Evolutionary conservation across 1,140 invertebrate species (phyloP).

Genomic region (Thalassaphorura encarpata): DNA sequence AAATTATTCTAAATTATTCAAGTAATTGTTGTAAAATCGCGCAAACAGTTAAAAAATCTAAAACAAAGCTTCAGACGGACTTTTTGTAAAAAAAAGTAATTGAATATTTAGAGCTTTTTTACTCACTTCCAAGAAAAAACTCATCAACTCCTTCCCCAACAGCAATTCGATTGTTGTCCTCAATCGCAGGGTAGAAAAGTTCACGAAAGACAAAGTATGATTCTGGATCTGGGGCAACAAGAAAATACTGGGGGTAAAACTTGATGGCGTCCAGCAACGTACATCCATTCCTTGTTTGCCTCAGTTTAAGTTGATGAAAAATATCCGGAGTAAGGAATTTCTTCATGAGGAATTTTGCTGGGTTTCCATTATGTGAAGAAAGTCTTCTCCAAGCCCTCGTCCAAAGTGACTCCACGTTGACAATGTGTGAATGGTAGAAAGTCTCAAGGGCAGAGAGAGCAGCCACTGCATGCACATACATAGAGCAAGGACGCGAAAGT

Average conservation of each 20-base stretch:
- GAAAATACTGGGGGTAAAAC: constrained; percentile 30
- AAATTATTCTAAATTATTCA: too few species aligned
- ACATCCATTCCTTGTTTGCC: constrained; percentile 15
- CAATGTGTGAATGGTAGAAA: constrained; percentile 14
- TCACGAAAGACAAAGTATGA: constrained; percentile 67
- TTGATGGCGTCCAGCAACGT: constrained; percentile 29
- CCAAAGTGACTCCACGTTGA: constrained; percentile 22
- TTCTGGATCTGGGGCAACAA: constrained; percentile 62
- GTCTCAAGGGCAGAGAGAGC: constrained; percentile 4
- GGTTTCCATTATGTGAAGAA: constrained; percentile 3
- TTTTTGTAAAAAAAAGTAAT: constrained; percentile 1
- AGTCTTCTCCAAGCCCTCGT: constrained; percentile 19
- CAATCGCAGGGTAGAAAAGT: constrained; percentile 62
- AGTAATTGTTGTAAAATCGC: too few species aligned
- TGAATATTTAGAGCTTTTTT: background rate
- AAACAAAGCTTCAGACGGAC: too few species aligned
- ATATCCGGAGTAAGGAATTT: constrained; percentile 15
- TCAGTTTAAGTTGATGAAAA: constrained; percentile 14
- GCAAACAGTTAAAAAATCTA: too few species aligned
- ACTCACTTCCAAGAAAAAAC: background rate
- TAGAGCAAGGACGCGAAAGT: constrained; percentile 5
- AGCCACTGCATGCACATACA: background rate
- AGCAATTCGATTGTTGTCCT: constrained; percentile 53
- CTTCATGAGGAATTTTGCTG: constrained; percentile 2
- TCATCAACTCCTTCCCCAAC: constrained; percentile 42